phyloP scores from a whole-genome alignment of 2,888 invertebrate genomes.

The Drosophila pseudotalamancana region DNA sequence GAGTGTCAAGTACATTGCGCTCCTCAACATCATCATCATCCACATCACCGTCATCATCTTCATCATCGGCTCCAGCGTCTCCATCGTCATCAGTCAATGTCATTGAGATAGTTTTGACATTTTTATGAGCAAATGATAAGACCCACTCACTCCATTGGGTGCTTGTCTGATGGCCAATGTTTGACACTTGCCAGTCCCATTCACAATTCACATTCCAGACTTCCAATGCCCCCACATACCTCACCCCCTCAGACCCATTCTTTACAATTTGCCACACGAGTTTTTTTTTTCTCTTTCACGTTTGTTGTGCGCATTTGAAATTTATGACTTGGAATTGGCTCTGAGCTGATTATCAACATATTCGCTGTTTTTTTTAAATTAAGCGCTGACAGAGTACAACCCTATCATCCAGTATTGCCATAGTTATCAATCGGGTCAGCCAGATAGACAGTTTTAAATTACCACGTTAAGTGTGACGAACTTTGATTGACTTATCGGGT shows the following conservation, averaged over 20 bases:
- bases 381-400: constrained; percentile 52
- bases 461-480: neutral
- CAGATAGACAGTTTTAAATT: neutral
- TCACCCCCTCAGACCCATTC: neutral
- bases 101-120: constrained; percentile 78
- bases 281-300: constrained; percentile 25
- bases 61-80: constrained; percentile 27
- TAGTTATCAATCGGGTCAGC: constrained; percentile 37
- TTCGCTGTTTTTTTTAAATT: constrained; percentile 35
- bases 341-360: constrained; percentile 43
- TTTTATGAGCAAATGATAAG: constrained; percentile 81
- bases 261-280: constrained; percentile 6
- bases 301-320: constrained; percentile 41
- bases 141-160: constrained; percentile 60
- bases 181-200: constrained; percentile 72
- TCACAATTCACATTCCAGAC: constrained; percentile 27
- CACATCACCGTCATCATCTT: too few relatives aligned
- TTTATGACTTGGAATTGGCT: constrained; percentile 60
- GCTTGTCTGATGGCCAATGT: constrained; percentile 71
- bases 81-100: constrained; percentile 77
- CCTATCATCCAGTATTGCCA: constrained; percentile 21
- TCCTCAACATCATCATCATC: constrained; percentile 25
- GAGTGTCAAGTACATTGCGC: constrained; percentile 33
- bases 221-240: constrained; percentile 5
- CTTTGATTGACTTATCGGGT: neutral